Percentiles rank a stretch among this genome's conserved stretches.
Conservation (phyloP, 30 jellyfish, hydroid and myxozoan species). For the Hydra vulgaris region DNA sequence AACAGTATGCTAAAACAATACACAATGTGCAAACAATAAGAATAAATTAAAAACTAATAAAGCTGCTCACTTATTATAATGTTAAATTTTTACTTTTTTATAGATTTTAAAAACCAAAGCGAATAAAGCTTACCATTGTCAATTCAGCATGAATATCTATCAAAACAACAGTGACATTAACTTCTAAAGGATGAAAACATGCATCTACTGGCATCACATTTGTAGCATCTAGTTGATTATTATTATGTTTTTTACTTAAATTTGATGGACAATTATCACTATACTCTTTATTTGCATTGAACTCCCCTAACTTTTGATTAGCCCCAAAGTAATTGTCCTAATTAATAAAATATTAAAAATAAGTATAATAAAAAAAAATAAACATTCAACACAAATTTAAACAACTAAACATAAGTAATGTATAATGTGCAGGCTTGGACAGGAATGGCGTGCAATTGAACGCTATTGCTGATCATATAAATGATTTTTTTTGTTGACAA, state of each 20-base stretch:
- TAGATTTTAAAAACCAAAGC: too few species aligned
- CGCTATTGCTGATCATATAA: too few species aligned
- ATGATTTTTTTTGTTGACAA: too few species aligned
- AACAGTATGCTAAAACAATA: slow-evolving; percentile 35
- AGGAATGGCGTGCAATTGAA: too few species aligned
- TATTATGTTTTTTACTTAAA: not conserved
- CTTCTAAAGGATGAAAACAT: slow-evolving; percentile 77
- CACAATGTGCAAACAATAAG: not conserved
- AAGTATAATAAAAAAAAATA: too few species aligned
- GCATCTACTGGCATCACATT: too few species aligned
- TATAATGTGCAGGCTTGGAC: too few species aligned
- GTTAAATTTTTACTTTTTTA: too few species aligned
- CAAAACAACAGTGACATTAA: slow-evolving; percentile 67
- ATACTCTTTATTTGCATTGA: slow-evolving; percentile 51
- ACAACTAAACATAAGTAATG: too few species aligned
- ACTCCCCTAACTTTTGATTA: slow-evolving; percentile 66
- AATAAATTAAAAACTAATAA: too few species aligned
- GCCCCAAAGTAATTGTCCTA: slow-evolving; percentile 91
- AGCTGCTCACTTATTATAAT: too few species aligned
- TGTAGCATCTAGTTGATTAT: not conserved
- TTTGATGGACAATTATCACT: slow-evolving; percentile 23
- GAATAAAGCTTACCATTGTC: slow-evolving; percentile 73
- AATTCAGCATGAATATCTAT: slow-evolving; percentile 86
- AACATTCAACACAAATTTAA: too few species aligned
- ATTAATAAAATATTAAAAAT: not conserved